Percentiles rank a stretch among this genome's conserved stretches.
Conservation (phyloP, 2,113 vertebrate species). For the Probosciger aterrimus region DNA sequence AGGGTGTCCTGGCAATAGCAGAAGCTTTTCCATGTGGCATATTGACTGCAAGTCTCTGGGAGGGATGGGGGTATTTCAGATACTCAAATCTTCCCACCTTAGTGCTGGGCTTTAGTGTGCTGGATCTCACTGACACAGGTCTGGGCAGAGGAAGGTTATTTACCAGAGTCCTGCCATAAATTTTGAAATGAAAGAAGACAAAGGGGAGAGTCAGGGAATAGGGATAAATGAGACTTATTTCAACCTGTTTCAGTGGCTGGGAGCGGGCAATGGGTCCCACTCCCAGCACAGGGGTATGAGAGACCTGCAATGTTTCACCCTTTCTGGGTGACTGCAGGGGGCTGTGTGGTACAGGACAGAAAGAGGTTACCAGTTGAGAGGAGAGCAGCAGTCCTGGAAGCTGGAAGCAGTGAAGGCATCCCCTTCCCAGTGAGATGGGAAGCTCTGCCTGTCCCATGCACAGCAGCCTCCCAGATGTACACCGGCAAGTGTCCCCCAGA, state of each 20-base stretch:
- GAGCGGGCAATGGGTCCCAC: not conserved
- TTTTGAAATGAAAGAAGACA: not conserved
- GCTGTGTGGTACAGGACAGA: not conserved
- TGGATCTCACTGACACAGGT: not conserved
- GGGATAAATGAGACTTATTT: not conserved
- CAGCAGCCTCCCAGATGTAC: not conserved
- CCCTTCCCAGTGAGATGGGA: not conserved
- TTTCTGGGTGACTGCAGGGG: not conserved
- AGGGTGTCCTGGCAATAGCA: not conserved
- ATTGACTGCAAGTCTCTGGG: not conserved
- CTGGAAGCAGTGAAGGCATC: not conserved
- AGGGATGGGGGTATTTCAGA: not conserved
- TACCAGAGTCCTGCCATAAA: not conserved
- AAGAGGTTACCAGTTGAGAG: not conserved
- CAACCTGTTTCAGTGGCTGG: not conserved
- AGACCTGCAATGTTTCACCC: not conserved
- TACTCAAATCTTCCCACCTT: not conserved
- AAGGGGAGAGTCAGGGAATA: not conserved
- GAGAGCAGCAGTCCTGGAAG: not conserved
- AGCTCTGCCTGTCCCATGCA: not conserved
- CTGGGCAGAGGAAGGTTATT: not conserved
- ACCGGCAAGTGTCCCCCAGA: not conserved
- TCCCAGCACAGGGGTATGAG: not conserved
- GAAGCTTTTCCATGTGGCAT: not conserved
- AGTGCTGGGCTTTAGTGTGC: not conserved